Percentiles rank a stretch among this genome's conserved stretches.
These are phyloP conservation scores for Cataglyphis albicans DNA, from an alignment of 2,888 invertebrate genomes.

Conservation along the genomic window DNA sequence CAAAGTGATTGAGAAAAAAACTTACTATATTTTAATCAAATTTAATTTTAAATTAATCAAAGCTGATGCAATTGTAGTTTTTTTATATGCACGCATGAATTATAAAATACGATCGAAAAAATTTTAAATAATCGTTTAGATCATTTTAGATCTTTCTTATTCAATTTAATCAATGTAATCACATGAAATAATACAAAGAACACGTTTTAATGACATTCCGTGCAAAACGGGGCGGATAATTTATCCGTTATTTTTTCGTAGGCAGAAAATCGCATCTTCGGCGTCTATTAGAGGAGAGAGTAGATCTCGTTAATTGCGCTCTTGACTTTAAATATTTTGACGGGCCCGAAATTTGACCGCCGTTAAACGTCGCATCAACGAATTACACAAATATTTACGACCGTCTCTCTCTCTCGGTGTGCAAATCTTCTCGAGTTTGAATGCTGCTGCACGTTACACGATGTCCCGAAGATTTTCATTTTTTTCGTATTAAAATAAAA, in stretches of 20 bases:
- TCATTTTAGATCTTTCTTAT: not conserved
- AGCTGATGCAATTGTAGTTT: not conserved
- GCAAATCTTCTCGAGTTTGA: slow-evolving; percentile 17
- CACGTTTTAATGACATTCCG: not conserved
- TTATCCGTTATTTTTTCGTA: not conserved
- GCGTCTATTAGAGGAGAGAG: slow-evolving; percentile 14
- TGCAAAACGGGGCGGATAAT: not conserved
- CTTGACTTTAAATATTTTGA: slow-evolving; percentile 52
- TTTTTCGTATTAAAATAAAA: slow-evolving; percentile 63
- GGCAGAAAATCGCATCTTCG: not conserved
- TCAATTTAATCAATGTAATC: not conserved
- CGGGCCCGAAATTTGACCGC: slow-evolving; percentile 20
- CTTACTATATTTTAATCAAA: not conserved
- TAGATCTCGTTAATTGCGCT: slow-evolving; percentile 34
- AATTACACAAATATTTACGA: slow-evolving; percentile 50
- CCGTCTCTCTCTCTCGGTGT: not conserved
- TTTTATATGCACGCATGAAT: not conserved
- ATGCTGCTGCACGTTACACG: not conserved
- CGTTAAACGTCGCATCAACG: slow-evolving; percentile 13
- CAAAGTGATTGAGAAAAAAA: not conserved
- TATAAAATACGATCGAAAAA: not conserved
- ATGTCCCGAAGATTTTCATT: slow-evolving; percentile 37
- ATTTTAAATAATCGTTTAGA: not conserved
- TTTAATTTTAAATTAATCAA: not conserved
- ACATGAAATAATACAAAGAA: not conserved